A percentile compares a stretch with the other conserved stretches of the same genome.
These are phyloP conservation scores for Cyclargus thomasi DNA, from an alignment of 1,140 invertebrate species.

Conservation along the genomic window DNA sequence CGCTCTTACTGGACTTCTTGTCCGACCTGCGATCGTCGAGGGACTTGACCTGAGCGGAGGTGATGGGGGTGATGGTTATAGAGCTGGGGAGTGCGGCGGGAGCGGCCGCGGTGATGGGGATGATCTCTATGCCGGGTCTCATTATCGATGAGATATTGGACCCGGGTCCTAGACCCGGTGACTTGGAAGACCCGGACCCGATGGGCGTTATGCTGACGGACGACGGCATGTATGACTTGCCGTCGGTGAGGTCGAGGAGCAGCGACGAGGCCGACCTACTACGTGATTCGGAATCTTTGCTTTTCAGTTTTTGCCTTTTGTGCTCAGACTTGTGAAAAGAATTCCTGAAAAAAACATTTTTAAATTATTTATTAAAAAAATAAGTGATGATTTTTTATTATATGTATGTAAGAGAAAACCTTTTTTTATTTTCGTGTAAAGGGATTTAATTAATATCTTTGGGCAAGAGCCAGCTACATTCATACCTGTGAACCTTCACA, in stretches of 20 bases:
- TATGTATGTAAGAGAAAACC: too few relatives aligned
- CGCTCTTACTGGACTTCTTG: conserved; percentile 78
- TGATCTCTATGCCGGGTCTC: conserved; percentile 86
- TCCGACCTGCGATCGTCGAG: conserved; percentile 79
- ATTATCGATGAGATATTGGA: conserved; percentile 79
- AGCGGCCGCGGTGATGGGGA: conserved; percentile 80
- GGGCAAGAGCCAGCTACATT: too few relatives aligned
- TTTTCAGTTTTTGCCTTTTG: conserved; percentile 73
- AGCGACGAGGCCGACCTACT: conserved; percentile 59
- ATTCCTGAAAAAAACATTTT: conserved; percentile 51
- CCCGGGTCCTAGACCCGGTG: conserved; percentile 47
- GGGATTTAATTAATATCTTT: too few relatives aligned
- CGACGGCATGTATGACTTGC: conserved; percentile 79
- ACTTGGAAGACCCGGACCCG: conserved; percentile 56
- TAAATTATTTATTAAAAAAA: too few relatives aligned
- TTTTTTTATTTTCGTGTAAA: too few relatives aligned
- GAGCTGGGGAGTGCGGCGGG: conserved; percentile 82
- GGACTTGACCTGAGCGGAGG: conserved; percentile 75
- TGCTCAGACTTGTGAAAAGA: conserved; percentile 74
- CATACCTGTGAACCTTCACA: too few relatives aligned
- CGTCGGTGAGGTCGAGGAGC: conserved; percentile 76
- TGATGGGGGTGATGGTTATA: conserved; percentile 89
- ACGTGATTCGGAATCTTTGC: conserved; percentile 51
- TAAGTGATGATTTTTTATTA: too few relatives aligned
- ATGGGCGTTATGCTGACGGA: conserved; percentile 89